These are phyloP conservation scores for Platorchestia sp. DNA, from an alignment of 1,140 invertebrate genomes.

Conservation along the genomic window DNA sequence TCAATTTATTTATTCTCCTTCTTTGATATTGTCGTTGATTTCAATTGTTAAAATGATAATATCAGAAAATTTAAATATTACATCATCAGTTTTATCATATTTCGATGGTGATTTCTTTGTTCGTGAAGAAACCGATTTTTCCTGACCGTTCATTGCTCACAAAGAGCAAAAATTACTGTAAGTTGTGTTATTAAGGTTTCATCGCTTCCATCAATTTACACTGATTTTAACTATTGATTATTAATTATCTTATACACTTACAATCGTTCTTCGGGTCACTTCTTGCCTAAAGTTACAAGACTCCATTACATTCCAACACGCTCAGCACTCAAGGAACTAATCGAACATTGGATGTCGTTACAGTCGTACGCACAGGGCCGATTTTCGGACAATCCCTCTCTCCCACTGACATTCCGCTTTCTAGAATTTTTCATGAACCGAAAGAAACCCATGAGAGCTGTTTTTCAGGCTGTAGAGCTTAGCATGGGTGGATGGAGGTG, in stretches of 20 bases:
- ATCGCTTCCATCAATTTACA: not conserved
- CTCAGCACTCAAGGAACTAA: not conserved
- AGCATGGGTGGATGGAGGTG: not conserved
- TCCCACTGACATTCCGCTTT: not conserved
- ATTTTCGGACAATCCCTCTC: not conserved
- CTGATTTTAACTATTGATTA: not conserved
- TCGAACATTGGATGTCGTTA: not conserved
- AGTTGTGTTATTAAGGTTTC: too few species aligned
- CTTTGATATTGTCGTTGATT: not conserved
- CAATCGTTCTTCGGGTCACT: not conserved
- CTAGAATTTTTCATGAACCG: not conserved
- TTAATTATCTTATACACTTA: not conserved
- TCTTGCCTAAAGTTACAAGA: not conserved
- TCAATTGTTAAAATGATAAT: not conserved
- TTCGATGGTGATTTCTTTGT: too few species aligned
- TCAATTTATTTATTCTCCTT: not conserved
- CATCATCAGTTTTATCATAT: too few species aligned
- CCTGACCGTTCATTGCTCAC: not conserved
- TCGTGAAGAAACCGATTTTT: too few species aligned
- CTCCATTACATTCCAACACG: not conserved
- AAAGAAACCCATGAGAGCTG: not conserved
- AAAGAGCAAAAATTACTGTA: not conserved
- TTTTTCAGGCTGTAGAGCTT: not conserved
- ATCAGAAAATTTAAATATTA: too few species aligned
- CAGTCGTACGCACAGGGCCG: not conserved